These are phyloP conservation scores for Exephanes ischioxanthus DNA, from an alignment of 2,888 invertebrate species.

Conservation along the genomic window DNA sequence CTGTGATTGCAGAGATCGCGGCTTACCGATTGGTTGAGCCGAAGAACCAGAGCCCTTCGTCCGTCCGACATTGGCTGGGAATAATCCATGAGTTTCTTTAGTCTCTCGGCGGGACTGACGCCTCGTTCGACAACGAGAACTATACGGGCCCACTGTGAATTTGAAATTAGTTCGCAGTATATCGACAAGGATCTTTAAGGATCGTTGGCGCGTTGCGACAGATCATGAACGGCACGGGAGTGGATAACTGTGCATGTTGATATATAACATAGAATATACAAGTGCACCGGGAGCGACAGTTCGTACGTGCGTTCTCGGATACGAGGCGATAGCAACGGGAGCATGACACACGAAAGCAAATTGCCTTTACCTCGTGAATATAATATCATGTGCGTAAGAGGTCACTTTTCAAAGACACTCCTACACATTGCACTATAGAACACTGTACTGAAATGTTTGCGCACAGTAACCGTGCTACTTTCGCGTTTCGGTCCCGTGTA, in stretches of 20 bases:
- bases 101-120: constrained; percentile 95
- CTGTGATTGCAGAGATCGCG: not conserved
- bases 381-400: constrained; percentile 39
- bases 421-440: constrained; percentile 40
- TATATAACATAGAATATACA: constrained; percentile 34
- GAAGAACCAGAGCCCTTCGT: constrained; percentile 93
- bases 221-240: constrained; percentile 45
- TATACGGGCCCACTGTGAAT: constrained; percentile 96
- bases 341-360: constrained; percentile 47
- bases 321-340: constrained; percentile 47
- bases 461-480: constrained; percentile 59
- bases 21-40: constrained; percentile 94
- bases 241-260: constrained; percentile 57
- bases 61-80: constrained; percentile 98
- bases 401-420: constrained; percentile 45
- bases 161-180: constrained; percentile 45
- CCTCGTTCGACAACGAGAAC: constrained; percentile 98
- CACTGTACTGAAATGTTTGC: constrained; percentile 53
- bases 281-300: constrained; percentile 44
- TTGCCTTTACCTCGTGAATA: constrained; percentile 43
- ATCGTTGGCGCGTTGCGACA: constrained; percentile 50
- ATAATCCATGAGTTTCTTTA: constrained; percentile 94
- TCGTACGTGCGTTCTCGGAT: constrained; percentile 29
- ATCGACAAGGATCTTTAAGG: constrained; percentile 57
- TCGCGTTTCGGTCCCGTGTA: constrained; percentile 39